These are phyloP conservation scores for Sylvicapra grimmia DNA, from an alignment of 2,113 vertebrate species.

Conservation along the genomic window DNA sequence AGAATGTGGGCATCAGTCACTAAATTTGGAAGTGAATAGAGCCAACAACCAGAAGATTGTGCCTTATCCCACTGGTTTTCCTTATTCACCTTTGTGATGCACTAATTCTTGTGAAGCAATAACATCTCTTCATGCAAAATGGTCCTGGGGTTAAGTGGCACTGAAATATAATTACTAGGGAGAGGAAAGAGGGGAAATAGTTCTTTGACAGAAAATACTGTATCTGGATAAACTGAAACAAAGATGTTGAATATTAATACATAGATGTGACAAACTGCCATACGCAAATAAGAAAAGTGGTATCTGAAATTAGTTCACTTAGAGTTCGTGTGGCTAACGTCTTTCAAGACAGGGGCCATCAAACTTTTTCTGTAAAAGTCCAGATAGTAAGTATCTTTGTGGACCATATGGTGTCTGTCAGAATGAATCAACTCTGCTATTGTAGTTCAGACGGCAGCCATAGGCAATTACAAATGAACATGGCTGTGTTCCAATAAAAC, in stretches of 20 bases:
- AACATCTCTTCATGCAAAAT: not conserved
- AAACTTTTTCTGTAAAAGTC: not conserved
- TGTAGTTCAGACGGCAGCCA: not conserved
- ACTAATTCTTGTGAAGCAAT: not conserved
- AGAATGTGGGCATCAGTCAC: not conserved
- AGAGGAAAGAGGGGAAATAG: not conserved
- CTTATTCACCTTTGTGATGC: not conserved
- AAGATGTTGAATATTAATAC: not conserved
- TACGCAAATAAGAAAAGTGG: not conserved
- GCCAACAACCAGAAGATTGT: not conserved
- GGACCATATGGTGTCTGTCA: not conserved
- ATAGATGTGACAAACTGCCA: not conserved
- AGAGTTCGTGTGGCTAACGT: not conserved
- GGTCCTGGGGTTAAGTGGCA: not conserved
- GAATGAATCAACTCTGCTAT: not conserved
- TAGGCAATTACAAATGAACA: not conserved
- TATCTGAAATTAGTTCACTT: not conserved
- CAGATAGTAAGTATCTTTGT: not conserved
- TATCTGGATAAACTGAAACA: not conserved
- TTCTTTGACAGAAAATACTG: not conserved
- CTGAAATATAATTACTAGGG: not conserved
- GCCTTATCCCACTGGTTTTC: not conserved
- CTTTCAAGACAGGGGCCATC: not conserved
- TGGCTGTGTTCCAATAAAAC: not conserved
- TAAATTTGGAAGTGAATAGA: not conserved